Conservation (phyloP, 2,888 invertebrate genomes). For the Archips crataeganus region DNA sequence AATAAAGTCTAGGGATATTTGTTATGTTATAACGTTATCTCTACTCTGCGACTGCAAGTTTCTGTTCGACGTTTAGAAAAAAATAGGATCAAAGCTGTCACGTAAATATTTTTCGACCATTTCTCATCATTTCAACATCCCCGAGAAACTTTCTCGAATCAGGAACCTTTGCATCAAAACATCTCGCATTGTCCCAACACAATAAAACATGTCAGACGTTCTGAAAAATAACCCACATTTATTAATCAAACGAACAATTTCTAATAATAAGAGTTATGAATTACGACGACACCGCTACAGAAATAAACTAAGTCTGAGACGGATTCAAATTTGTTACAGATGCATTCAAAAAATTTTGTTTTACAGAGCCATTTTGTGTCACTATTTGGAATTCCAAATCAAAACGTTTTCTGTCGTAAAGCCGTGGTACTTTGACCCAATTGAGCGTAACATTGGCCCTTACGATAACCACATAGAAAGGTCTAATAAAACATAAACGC, state of each 20-base stretch:
- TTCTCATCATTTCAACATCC: background rate
- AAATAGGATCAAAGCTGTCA: background rate
- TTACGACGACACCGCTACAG: slow-evolving; percentile 22
- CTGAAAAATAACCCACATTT: slow-evolving; percentile 26
- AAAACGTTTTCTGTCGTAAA: too few relatives aligned
- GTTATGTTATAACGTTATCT: too few relatives aligned
- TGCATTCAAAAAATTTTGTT: slow-evolving; percentile 20
- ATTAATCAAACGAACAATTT: slow-evolving; percentile 25
- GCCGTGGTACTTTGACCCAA: too few relatives aligned
- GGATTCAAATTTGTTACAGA: background rate
- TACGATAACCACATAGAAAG: too few relatives aligned
- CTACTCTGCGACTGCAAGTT: too few relatives aligned
- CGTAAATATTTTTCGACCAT: background rate
- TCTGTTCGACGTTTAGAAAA: too few relatives aligned
- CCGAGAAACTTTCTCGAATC: background rate
- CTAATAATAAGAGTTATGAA: slow-evolving; percentile 33
- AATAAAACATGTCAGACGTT: slow-evolving; percentile 29
- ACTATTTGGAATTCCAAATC: background rate
- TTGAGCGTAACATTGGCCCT: too few relatives aligned
- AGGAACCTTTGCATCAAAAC: slow-evolving; percentile 17
- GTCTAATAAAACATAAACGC: too few relatives aligned
- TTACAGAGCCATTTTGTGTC: background rate
- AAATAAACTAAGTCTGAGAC: slow-evolving; percentile 16
- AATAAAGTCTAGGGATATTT: too few relatives aligned
- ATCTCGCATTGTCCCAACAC: slow-evolving; percentile 22